Evolutionary conservation across 2,888 invertebrate species (phyloP).

Genomic region (Augochlorella aurata): DNA sequence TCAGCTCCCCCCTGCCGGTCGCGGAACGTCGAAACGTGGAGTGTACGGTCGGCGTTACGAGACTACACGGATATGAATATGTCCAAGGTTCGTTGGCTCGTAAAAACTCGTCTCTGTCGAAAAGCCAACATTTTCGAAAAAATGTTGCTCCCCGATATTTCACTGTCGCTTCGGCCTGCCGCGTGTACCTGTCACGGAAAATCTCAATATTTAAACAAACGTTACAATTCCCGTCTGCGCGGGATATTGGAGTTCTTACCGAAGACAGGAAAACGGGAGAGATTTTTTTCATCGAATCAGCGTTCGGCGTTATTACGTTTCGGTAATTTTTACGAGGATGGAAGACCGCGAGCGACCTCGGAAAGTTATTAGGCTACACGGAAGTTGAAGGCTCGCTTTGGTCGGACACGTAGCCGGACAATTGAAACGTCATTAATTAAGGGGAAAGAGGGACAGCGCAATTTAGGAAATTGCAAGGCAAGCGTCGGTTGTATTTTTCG

Average conservation of each 20-base stretch:
- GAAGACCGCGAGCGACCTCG: background rate
- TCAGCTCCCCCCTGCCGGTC: background rate
- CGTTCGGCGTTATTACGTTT: background rate
- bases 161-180: background rate
- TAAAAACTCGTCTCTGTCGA: conserved; percentile 3
- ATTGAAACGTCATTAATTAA: conserved; percentile 45
- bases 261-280: background rate
- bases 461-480: conserved; percentile 47
- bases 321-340: background rate
- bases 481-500: conserved; percentile 37
- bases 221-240: background rate
- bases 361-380: background rate
- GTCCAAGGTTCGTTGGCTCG: background rate
- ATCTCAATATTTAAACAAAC: conserved; percentile 1
- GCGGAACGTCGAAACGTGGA: conserved; percentile 17
- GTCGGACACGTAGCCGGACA: background rate
- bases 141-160: conserved; percentile 26
- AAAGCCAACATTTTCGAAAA: conserved; percentile 24
- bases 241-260: background rate
- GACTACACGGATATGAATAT: background rate
- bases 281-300: background rate
- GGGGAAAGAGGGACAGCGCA: conserved; percentile 2
- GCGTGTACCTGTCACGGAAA: background rate
- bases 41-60: background rate
- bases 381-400: background rate